These are phyloP conservation scores for Podarcis cretensis DNA, from an alignment of 2,113 vertebrate genomes.

Conservation along the genomic window DNA sequence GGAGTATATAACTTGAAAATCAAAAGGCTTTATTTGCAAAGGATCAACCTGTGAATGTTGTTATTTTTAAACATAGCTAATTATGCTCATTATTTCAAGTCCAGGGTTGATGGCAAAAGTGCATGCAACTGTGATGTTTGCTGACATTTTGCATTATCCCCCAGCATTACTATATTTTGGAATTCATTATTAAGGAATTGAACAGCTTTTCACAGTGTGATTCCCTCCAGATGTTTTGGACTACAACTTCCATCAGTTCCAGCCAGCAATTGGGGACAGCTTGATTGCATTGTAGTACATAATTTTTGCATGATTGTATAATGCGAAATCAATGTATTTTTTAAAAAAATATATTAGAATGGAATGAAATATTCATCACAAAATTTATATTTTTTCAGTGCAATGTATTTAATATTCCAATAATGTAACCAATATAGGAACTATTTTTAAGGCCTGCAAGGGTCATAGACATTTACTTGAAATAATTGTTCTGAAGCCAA, in stretches of 20 bases:
- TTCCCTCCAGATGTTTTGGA: no score
- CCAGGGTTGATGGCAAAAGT: background rate
- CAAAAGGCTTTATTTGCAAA: background rate
- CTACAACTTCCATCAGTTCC: no score
- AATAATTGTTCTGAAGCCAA: background rate
- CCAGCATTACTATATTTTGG: background rate
- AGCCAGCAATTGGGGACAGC: no score
- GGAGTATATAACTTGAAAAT: background rate
- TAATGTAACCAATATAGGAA: background rate
- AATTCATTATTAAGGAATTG: accelerated
- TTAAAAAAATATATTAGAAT: background rate
- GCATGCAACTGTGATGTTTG: background rate
- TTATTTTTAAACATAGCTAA: conserved; percentile 3
- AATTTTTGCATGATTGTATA: no score
- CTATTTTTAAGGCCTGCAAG: background rate
- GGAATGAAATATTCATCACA: background rate
- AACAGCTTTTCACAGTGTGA: no score
- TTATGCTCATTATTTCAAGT: background rate
- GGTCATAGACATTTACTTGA: background rate
- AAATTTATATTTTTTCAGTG: background rate
- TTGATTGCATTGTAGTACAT: background rate
- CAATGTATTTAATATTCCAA: background rate
- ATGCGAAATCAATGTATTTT: no score
- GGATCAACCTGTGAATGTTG: background rate
- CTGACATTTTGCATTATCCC: background rate